phyloP scores from a whole-genome alignment of 2,888 invertebrate genomes.

The Caenorhabditis drosophilae region DNA sequence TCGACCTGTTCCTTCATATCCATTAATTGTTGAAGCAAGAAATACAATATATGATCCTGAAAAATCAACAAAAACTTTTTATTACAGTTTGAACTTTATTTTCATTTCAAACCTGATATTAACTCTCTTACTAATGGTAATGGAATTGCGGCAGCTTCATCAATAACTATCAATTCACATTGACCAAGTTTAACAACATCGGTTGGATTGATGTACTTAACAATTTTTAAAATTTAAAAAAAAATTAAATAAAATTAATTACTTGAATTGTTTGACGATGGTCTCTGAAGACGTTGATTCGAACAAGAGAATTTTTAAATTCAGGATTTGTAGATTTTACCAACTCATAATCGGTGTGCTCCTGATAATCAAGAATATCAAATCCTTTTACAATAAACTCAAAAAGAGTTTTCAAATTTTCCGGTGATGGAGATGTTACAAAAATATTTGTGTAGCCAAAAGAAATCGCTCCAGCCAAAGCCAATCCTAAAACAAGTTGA shows the following conservation, averaged over 20 bases:
- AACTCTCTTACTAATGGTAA: slow-evolving; percentile 82
- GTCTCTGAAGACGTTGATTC: slow-evolving; percentile 81
- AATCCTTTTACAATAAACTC: slow-evolving; percentile 90
- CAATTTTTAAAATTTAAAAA: slow-evolving; percentile 19
- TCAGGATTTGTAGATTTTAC: slow-evolving; percentile 93
- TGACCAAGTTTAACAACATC: slow-evolving; percentile 87
- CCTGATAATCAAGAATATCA: slow-evolving; percentile 90
- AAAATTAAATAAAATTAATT: background rate
- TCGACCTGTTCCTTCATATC: slow-evolving; percentile 84
- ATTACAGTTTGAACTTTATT: no score
- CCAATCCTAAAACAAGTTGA: no score
- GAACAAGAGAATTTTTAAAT: slow-evolving; percentile 91
- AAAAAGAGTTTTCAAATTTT: slow-evolving; percentile 94
- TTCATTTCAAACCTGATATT: slow-evolving; percentile 49
- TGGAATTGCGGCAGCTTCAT: slow-evolving; percentile 98
- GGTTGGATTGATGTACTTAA: slow-evolving; percentile 89
- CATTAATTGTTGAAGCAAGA: slow-evolving; percentile 94
- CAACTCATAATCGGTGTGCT: slow-evolving; percentile 92
- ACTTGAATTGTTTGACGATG: slow-evolving; percentile 68
- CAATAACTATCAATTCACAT: slow-evolving; percentile 92
- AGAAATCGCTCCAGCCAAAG: slow-evolving; percentile 77
- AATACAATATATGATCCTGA: slow-evolving; percentile 73
- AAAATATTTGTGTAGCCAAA: slow-evolving; percentile 87
- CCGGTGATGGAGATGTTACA: slow-evolving; percentile 96
- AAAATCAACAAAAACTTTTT: slow-evolving; percentile 10